Conservation (phyloP, 2,888 invertebrate genomes). For the Diaphora mendica region DNA sequence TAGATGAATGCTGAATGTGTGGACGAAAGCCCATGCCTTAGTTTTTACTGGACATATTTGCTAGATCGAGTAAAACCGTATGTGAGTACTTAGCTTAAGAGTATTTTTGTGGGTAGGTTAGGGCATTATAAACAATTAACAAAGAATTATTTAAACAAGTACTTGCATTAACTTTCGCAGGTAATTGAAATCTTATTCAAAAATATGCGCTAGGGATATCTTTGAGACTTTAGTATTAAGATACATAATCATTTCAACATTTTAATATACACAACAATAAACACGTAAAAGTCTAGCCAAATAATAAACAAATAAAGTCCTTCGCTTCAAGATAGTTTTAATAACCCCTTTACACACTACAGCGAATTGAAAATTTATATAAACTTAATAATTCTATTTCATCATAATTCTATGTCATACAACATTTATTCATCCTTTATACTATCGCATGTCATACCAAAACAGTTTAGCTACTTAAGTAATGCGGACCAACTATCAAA, state of each 20-base stretch:
- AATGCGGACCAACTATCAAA: neutral
- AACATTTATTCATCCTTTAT: conserved; percentile 5
- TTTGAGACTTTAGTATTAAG: too few species aligned
- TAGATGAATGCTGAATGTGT: too few species aligned
- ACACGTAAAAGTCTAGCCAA: neutral
- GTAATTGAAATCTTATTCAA: neutral
- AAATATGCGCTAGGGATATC: neutral
- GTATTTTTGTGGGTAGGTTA: neutral
- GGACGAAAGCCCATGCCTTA: too few species aligned
- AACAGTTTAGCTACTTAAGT: conserved; percentile 13
- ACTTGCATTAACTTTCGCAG: neutral
- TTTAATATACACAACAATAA: neutral
- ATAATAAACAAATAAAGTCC: neutral
- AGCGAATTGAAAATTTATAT: neutral
- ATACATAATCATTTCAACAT: neutral
- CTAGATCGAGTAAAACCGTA: too few species aligned
- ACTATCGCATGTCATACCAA: neutral
- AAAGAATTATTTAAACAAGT: neutral
- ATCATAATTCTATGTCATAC: neutral
- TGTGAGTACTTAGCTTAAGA: too few species aligned
- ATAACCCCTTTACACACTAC: neutral
- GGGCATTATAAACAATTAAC: neutral
- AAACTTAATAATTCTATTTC: neutral
- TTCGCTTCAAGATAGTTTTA: neutral
- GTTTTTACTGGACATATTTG: too few species aligned